Evolutionary conservation across 2,888 invertebrate genomes (phyloP), one percentile per base, ranked within the genome.

Genomic region (Cylloceria caligata): DNA sequence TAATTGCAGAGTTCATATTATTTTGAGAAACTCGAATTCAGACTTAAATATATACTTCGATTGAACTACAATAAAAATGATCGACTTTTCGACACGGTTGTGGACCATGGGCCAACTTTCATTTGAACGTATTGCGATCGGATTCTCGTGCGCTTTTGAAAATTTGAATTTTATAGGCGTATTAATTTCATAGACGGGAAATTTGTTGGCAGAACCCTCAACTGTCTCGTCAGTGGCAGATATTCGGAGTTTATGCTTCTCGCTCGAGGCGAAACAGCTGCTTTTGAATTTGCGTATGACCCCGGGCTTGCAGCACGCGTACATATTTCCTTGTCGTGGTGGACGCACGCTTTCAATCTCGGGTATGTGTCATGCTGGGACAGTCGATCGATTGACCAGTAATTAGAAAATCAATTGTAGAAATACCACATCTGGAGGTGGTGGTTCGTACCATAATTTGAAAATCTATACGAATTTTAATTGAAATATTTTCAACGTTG

Each of bases 201-300:
- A 60, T 27, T 71, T n/a, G 60, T 2, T 30, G 34, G 45, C n/a
- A 7, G 6, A 64, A 39, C 62, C 57, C 73, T 69, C 3, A 36
- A n/a, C 72, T 19, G 42, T 64, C 42, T 77, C 81, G 73, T 78
- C 81, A 78, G 73, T 49, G 11, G 49, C 81, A 81, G 77, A 65
- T 34, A 64, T 69, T 71, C 69, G 64, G 39, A 45, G 42, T 3
- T 49, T 24, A 27, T 60, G 36, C 49, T 65, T 27, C 13, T 39
- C 36, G 62, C 72, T 72, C 65, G 39, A 60, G 82, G 82, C 82
- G 47, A 75, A n/a, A 65, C 74, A 69, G 49, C 79, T 79, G 79
- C 71, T 82, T 79, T 79, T 79, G 82, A 79, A 79, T 67, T 65
- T 67, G 67, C 42, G 45, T 62, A 64, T 68, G 47, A 47, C 81